These are phyloP conservation scores for Drosophila buzzatii DNA, from an alignment of 2,888 invertebrate genomes.

Conservation along the genomic window DNA sequence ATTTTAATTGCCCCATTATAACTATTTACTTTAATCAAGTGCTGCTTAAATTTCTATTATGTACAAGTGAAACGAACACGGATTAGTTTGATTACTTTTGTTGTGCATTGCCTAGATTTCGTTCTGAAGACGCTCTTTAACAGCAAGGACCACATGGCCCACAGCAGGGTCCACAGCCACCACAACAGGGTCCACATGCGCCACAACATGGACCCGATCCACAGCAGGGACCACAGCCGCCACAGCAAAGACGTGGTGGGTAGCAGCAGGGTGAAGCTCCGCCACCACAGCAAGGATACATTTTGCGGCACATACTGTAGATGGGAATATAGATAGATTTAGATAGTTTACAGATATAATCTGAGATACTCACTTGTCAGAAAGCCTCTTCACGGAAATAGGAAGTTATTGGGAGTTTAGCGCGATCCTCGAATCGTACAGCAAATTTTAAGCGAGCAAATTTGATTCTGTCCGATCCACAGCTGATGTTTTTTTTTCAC, in stretches of 20 bases:
- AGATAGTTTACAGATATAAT: background rate
- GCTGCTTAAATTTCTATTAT: background rate
- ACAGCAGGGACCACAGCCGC: conserved; percentile 27
- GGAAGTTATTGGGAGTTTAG: background rate
- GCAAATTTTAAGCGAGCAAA: background rate
- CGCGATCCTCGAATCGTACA: background rate
- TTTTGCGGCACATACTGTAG: conserved; percentile 11
- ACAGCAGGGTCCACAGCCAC: conserved; percentile 2
- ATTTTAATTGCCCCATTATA: no score
- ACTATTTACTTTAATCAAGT: no score
- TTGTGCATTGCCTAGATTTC: conserved; percentile 8
- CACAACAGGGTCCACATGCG: conserved; percentile 5
- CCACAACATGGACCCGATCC: conserved; percentile 23
- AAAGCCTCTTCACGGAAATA: conserved; percentile 13
- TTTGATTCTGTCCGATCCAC: background rate
- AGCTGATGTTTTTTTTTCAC: background rate
- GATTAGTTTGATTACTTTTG: background rate
- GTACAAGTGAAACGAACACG: background rate
- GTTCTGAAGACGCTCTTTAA: conserved; percentile 17
- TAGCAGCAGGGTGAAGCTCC: background rate
- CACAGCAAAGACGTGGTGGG: conserved; percentile 4
- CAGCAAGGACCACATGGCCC: conserved; percentile 8
- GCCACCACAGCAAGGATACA: conserved; percentile 12
- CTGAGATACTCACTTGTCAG: background rate
- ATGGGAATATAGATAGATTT: no score